Percentiles rank a stretch among this genome's conserved stretches.
These are phyloP conservation scores for Suillia variegata DNA, from an alignment of 2,888 invertebrate genomes.

Conservation along the genomic window DNA sequence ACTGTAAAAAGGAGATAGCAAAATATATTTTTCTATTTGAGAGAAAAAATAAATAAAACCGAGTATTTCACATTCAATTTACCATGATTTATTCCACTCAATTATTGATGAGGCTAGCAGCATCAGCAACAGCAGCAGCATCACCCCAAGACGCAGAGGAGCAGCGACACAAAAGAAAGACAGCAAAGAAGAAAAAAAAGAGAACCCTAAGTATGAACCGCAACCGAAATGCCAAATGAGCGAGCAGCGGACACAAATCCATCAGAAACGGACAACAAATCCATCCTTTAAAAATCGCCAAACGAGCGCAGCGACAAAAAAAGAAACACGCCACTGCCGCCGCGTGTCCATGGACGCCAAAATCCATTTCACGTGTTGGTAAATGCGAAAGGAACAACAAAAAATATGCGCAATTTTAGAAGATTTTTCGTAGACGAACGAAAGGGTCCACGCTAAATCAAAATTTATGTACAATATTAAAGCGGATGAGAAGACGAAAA, in stretches of 20 bases:
- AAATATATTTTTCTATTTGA: too few relatives aligned
- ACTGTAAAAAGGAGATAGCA: too few relatives aligned
- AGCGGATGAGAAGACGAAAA: conserved; percentile 27
- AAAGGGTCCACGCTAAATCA: too few relatives aligned
- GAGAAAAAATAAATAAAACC: neutral
- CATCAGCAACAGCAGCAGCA: neutral
- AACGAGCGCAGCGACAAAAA: neutral
- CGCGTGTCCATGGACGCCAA: neutral
- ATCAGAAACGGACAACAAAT: conserved; percentile 19
- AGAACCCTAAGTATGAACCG: neutral
- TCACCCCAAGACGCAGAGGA: neutral
- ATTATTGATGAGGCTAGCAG: conserved; percentile 23
- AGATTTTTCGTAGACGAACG: too few relatives aligned
- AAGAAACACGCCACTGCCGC: neutral
- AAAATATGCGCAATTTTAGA: conserved; percentile 23
- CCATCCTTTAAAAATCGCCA: conserved; percentile 20
- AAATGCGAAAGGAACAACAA: conserved; percentile 2
- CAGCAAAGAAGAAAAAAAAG: neutral
- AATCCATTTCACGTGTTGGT: neutral
- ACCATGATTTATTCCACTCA: conserved; percentile 49
- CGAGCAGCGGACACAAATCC: conserved; percentile 14
- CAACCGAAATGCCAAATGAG: neutral
- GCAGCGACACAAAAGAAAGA: neutral
- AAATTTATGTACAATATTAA: conserved; percentile 13
- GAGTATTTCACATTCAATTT: conserved; percentile 51